Evolutionary conservation across 2,888 invertebrate genomes (phyloP), one percentile per base, ranked within the genome.

Genomic region (Erebia palarica): DNA sequence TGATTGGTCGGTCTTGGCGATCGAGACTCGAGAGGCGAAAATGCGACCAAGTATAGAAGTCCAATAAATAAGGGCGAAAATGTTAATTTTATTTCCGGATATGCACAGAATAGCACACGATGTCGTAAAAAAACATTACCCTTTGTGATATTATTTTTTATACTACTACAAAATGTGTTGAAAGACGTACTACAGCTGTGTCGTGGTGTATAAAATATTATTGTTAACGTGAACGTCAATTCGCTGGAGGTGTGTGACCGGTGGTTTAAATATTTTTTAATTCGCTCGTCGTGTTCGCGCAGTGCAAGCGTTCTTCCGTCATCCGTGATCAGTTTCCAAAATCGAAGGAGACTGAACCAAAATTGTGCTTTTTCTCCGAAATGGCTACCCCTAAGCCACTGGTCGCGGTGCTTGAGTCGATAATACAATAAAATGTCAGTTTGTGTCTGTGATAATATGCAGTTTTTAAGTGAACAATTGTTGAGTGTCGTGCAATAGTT

Each of bases 391-490:
- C 81, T 77, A 84, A 84, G 82, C 80, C 84, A 79, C 84, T 82
- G 83, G 87, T 85, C 84, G 86, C 88, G 79, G 79, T 84, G 81
- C 79, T 80, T 80, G 74, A 85, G 85, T 86, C 87, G 81, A 81
- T 91, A 90, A 86, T 85, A 83, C 77, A 81, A 86, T 63, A 63
- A 88, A 88, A 88, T 91, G 88, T 84, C 76, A 75, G 77, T 82
- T 84, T 83, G 88, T 88, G 86, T 86, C 77, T 86, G 89, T 90
- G 90, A 86, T 86, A 92, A 87, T 83, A 90, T 92, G 92, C 87
- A 86, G 85, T 89, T 90, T 88, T 77, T 89, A 87, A 89, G 92
- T 92, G 92, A 92, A 92, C 90, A 89, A 87, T 90, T 90, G 87
- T 89, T 88, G 84, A 84, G 92, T 91, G 90, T 82, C 84, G 89